Evolutionary conservation across 2,113 vertebrate species (phyloP), one percentile per base, ranked within the genome.

Genomic region (Neoarius graeffei): DNA sequence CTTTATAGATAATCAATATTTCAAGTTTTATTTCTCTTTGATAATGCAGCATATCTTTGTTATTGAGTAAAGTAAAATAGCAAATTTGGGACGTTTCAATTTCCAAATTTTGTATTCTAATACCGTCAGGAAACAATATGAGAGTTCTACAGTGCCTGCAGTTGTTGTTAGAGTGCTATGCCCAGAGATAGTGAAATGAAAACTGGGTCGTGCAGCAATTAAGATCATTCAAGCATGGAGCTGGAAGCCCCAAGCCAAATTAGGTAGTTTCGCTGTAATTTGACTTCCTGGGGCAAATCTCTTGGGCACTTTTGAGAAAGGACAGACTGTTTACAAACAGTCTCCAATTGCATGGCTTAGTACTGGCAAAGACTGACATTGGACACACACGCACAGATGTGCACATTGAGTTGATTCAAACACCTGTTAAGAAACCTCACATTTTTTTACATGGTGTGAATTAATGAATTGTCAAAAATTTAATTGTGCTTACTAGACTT

Each of bases 311-410:
- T 95, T 95, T 96, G 96, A 97, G 95, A 96, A 96, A 97, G 94
- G 89, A 94, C 96, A 97, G 96, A 97, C 95, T 96, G 95, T 97
- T 96, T 97, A 97, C 97, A 93, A 97, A 97, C 95, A 97, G 94
- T 93, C 94, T 96, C 94, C 35, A 93, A 94, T 96, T 97, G 95
- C 95, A 92, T 42, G 92, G 87, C 92, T 92, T 91, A 84, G 90
- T 79, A 90, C 81, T 81, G 81, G 84, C 91, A 35, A 82, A 90
- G 84, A 91, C 64, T 15, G 91, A 89, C 90, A 10, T n/a, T 67
- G n/a, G 54, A 83, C 88, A 90, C 73, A 62, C 74, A 64, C 52
- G 69, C 62, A 87, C 66, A 85, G 25, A 89, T 66, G 48, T 50
- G 52, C 80, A 77, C 88, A 57, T 10, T 64, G 81, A 86, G 91